Conservation (phyloP, 2,888 invertebrate genomes). For the Scaeva pyrastri region DNA sequence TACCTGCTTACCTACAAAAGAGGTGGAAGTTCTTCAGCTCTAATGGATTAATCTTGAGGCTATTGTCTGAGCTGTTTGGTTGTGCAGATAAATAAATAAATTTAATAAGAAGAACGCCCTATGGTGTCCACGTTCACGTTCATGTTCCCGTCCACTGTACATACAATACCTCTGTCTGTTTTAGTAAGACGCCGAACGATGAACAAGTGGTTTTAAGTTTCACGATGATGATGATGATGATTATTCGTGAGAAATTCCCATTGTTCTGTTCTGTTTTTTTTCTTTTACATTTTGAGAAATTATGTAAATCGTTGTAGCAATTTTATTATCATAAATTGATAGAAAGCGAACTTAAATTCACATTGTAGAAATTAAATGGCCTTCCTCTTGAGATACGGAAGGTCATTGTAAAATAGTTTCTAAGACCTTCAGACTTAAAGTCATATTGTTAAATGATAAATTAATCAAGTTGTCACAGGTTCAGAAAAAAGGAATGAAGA, state of each 20-base stretch:
- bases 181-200: background rate
- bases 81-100: slow-evolving; percentile 10
- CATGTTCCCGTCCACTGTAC: background rate
- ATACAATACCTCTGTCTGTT: slow-evolving; percentile 4
- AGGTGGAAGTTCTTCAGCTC: background rate
- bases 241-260: slow-evolving; percentile 11
- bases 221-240: slow-evolving; percentile 2
- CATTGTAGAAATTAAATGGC: slow-evolving; percentile 1
- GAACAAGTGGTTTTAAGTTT: slow-evolving; percentile 14
- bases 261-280: background rate
- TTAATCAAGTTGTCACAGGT: too few relatives aligned
- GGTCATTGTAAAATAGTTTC: background rate
- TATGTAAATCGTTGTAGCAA: slow-evolving; percentile 12
- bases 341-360: slow-evolving; percentile 9
- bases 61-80: slow-evolving; percentile 13
- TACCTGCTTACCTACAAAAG: slow-evolving; percentile 6
- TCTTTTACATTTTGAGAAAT: slow-evolving; percentile 2
- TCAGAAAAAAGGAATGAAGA: too few relatives aligned
- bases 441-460: background rate
- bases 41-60: slow-evolving; percentile 19
- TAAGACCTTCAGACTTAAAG: background rate
- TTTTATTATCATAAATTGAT: slow-evolving; percentile 4
- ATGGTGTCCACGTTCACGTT: background rate
- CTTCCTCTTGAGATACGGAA: background rate
- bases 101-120: slow-evolving; percentile 2